Base-by-base conservation (phyloP, 2,888 invertebrate species). In the Sarcophaga variegata region DNA sequence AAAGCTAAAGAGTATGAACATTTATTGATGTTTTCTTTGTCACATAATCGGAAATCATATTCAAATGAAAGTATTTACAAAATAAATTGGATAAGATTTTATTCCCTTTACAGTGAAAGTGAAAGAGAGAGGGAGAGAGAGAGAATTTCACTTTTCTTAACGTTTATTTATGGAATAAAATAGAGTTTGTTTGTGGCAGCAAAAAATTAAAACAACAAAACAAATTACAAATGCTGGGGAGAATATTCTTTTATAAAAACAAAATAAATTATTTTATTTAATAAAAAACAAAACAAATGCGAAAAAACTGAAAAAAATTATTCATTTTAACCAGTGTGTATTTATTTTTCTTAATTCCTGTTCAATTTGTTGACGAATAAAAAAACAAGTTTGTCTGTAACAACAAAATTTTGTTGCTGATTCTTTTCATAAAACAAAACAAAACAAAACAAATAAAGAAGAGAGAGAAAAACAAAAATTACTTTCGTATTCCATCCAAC, bases 301-400 rank as follows among this genome's bases (percentile, higher is more conserved):
- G 4, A 49, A 49, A 49, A 14, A 12, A 54, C 0, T 0, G 4
- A 3, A 10, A 54, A 20, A 64, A 67, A 82, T 27, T n/a, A 78
- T 62, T 27, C 27, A 14, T 75, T 66, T 69, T 67, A 54, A 59
- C 14, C 62, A 22, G 37, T 66, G 64, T 45, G 45, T 76, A 71
- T 79, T 20, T 10, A 79, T n/a, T 81, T 82, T 87, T 76, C 87
- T 84, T 67, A 67, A 72, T 72, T 81, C 84, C 87, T 87, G 87
- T 87, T 87, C 70, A 37, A 25, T 79, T 59, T 47, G 45, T 59
- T 82, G 75, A 63, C 63, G 79, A 82, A 87, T 82, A 84, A 87
- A 84, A 86, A 87, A 83, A 87, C 69, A 86, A 81, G 70, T 83
- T 78, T 66, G 11, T 63, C 47, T 66, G 62, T 54, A n/a, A 14